Conservation (phyloP, 2,113 vertebrate species). For the Cairina moschata region DNA sequence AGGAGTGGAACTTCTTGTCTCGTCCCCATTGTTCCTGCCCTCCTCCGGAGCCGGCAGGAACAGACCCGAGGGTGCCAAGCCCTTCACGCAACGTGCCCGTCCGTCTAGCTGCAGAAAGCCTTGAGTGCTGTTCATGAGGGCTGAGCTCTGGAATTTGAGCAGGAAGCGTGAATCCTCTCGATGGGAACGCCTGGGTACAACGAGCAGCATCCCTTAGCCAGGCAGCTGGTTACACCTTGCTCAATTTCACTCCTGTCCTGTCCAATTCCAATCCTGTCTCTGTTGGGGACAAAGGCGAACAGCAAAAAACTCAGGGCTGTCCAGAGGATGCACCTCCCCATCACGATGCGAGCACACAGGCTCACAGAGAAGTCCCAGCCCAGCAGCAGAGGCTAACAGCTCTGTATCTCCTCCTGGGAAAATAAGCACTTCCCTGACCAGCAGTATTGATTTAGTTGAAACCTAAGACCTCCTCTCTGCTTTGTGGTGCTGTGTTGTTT, state of each 20-base stretch:
- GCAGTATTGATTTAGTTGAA: constrained; percentile 41
- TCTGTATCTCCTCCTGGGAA: background rate
- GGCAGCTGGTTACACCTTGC: background rate
- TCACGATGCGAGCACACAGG: background rate
- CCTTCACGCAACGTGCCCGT: background rate
- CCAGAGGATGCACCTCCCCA: background rate
- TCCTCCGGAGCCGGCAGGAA: background rate
- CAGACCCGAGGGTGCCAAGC: background rate
- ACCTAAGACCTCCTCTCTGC: background rate
- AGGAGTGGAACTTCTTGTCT: background rate
- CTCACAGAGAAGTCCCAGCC: background rate
- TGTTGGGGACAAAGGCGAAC: background rate
- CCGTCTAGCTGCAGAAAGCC: background rate
- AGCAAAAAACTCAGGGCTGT: background rate
- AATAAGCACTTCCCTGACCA: constrained; percentile 15
- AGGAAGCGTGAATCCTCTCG: background rate
- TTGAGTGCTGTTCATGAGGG: background rate
- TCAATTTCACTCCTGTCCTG: background rate
- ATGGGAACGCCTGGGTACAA: background rate
- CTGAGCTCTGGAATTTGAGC: background rate
- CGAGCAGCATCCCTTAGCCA: background rate
- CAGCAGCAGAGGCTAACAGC: background rate
- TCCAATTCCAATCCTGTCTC: background rate
- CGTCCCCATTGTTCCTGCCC: background rate
- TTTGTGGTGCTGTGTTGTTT: background rate